Evolutionary conservation across 2,888 invertebrate species (phyloP).

Genomic region (Allolobophora icterica): DNA sequence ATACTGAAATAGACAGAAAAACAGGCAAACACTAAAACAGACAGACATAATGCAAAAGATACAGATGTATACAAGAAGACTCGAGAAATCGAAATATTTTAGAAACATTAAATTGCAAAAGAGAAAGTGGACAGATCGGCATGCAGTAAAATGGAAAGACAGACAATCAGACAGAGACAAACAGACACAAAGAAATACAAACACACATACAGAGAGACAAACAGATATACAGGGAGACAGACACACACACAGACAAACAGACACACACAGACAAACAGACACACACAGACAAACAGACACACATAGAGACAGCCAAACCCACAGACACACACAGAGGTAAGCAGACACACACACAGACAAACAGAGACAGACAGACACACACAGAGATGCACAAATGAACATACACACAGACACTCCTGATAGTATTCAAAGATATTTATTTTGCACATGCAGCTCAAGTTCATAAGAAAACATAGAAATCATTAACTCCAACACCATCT

Average conservation of each 20-base stretch:
- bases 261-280: not conserved
- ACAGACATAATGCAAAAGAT: not conserved
- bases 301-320: too few species aligned
- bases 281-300: not conserved
- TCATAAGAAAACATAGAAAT: not conserved
- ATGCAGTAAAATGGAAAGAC: not conserved
- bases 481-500: not conserved
- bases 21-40: not conserved
- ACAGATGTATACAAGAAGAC: too few species aligned
- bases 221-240: too few species aligned
- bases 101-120: too few species aligned
- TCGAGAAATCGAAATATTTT: too few species aligned
- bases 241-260: too few species aligned
- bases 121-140: not conserved
- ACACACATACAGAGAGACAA: not conserved
- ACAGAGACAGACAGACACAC: too few species aligned
- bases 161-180: not conserved
- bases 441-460: not conserved
- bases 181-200: not conserved
- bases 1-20: not conserved
- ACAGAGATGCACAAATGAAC: not conserved
- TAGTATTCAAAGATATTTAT: not conserved
- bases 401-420: not conserved
- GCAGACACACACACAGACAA: not conserved
- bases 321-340: too few species aligned